phyloP scores from a whole-genome alignment of 2,888 invertebrate species.

The Sepiola atlantica region DNA sequence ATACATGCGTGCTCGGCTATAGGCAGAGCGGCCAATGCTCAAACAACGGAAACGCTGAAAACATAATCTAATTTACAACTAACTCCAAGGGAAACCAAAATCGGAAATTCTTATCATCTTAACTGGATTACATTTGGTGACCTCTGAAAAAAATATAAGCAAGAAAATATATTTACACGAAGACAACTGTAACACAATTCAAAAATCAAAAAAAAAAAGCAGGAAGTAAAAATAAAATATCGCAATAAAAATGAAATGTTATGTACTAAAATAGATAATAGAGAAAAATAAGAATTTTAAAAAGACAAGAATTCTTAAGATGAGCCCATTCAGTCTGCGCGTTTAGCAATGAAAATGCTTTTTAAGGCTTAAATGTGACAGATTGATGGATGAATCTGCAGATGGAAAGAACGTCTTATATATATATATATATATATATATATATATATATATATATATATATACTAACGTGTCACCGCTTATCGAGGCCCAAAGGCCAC shows the following conservation, averaged over 20 bases:
- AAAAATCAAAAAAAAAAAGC: neutral
- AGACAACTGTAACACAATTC: neutral
- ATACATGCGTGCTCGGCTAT: neutral
- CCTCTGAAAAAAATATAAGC: neutral
- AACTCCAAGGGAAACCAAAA: neutral
- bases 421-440: too few relatives aligned
- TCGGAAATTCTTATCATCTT: neutral
- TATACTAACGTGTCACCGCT: too few relatives aligned
- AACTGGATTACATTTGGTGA: conserved; percentile 21
- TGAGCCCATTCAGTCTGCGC: too few relatives aligned
- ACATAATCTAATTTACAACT: conserved; percentile 1
- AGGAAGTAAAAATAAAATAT: neutral
- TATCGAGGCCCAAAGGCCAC: too few relatives aligned
- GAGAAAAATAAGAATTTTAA: neutral
- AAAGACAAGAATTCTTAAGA: neutral
- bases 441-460: too few relatives aligned
- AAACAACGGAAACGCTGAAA: neutral
- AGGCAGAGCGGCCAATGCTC: neutral
- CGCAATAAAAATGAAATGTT: neutral
- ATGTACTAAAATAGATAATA: neutral
- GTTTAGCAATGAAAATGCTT: too few relatives aligned
- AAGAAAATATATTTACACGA: neutral
- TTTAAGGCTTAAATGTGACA: too few relatives aligned
- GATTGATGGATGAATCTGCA: too few relatives aligned
- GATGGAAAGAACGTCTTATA: too few relatives aligned